These are phyloP conservation scores for Phenganax subtilis DNA, from an alignment of 92 coral and sea anemone species.

Conservation along the genomic window DNA sequence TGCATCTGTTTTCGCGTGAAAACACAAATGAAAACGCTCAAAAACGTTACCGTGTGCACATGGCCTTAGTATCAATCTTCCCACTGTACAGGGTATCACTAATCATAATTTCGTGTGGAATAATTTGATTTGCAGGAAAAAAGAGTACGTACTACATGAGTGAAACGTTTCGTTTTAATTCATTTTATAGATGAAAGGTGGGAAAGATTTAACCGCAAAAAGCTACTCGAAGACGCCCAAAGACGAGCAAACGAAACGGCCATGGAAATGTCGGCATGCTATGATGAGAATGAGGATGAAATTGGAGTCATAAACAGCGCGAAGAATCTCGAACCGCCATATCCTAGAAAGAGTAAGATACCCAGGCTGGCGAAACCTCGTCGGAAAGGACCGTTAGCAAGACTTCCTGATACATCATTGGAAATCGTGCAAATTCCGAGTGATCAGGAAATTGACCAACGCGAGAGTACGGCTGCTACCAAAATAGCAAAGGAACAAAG, in stretches of 20 bases:
- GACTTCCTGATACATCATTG: slow-evolving; percentile 29
- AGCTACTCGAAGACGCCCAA: background rate
- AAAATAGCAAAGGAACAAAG: slow-evolving; percentile 21
- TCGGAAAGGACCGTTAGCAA: slow-evolving; percentile 32
- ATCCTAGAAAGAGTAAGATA: slow-evolving; percentile 30
- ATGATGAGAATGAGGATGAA: slow-evolving; percentile 28
- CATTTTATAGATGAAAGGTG: slow-evolving; percentile 31
- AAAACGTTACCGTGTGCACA: no score
- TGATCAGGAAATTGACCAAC: slow-evolving; percentile 24
- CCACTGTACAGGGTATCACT: no score
- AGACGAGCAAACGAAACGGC: slow-evolving; percentile 15
- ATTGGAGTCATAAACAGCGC: background rate
- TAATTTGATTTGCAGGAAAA: background rate
- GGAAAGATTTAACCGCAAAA: slow-evolving; percentile 24
- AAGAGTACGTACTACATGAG: no score
- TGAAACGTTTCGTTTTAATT: background rate
- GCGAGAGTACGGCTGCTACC: slow-evolving; percentile 32
- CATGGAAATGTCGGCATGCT: background rate
- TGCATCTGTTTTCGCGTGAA: no score
- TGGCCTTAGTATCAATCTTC: no score
- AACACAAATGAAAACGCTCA: no score
- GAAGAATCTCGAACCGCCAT: slow-evolving; percentile 10
- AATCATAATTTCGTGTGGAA: no score
- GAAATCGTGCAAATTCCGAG: slow-evolving; percentile 19
- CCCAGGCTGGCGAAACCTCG: slow-evolving; percentile 39